phyloP scores from a whole-genome alignment of 1,140 invertebrate species.

The Bombus sibiricus region DNA sequence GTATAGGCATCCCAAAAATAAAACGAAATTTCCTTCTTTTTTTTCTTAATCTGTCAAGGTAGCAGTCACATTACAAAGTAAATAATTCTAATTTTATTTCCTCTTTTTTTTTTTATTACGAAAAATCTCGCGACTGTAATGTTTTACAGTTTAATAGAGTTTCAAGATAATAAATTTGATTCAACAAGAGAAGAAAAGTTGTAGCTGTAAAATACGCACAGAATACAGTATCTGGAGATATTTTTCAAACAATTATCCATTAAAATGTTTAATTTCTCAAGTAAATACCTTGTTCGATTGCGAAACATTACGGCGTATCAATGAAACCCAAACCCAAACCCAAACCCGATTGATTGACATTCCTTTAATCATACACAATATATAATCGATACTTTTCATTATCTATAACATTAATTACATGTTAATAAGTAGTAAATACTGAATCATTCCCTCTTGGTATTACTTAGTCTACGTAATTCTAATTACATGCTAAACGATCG shows the following conservation, averaged over 20 bases:
- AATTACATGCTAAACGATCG: slow-evolving; percentile 45
- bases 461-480: slow-evolving; percentile 46
- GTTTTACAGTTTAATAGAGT: not conserved
- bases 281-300: not conserved
- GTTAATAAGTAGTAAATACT: slow-evolving; percentile 28
- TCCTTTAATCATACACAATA: slow-evolving; percentile 19
- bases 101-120: not conserved
- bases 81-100: not conserved
- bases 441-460: slow-evolving; percentile 22
- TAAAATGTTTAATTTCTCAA: not conserved
- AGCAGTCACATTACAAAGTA: not conserved
- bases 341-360: slow-evolving; percentile 10
- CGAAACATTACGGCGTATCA: not conserved
- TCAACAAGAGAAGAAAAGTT: not conserved
- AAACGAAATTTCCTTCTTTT: not conserved
- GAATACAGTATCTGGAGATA: not conserved
- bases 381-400: slow-evolving; percentile 25
- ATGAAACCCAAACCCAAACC: slow-evolving; percentile 19
- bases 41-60: not conserved
- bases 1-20: not conserved
- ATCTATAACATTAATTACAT: slow-evolving; percentile 30
- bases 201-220: not conserved
- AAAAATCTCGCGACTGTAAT: not conserved
- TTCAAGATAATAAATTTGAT: not conserved
- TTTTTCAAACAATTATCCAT: not conserved